Evolutionary conservation across 2,888 invertebrate species (phyloP).

Genomic region (Cerceris rybyensis): DNA sequence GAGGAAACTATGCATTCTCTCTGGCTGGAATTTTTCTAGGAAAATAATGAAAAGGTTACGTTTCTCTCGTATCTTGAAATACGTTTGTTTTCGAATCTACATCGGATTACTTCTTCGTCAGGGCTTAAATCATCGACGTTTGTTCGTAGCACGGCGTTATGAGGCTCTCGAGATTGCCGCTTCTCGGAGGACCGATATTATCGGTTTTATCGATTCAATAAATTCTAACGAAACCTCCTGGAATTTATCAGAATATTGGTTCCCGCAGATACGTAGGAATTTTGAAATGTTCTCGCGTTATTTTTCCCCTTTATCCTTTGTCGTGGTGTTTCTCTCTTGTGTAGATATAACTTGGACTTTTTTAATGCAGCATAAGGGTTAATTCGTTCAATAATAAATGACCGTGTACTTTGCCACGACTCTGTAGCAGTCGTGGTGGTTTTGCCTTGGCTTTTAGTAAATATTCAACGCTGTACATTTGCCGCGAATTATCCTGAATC

Average conservation of each 20-base stretch:
- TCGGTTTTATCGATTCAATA: slow-evolving; percentile 12
- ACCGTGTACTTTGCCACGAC: too few species aligned
- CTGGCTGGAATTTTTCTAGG: not conserved
- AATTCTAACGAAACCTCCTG: not conserved
- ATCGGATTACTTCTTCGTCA: not conserved
- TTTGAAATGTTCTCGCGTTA: not conserved
- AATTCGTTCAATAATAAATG: too few species aligned
- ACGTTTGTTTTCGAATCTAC: not conserved
- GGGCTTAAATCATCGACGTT: not conserved
- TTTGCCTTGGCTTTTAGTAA: too few species aligned
- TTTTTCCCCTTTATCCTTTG: too few species aligned
- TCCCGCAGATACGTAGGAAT: not conserved
- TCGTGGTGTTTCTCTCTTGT: too few species aligned
- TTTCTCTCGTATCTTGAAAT: not conserved
- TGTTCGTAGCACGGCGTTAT: not conserved
- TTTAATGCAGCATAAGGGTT: too few species aligned
- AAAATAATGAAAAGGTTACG: not conserved
- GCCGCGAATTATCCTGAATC: too few species aligned
- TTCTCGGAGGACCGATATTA: slow-evolving; percentile 2
- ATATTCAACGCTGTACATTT: too few species aligned
- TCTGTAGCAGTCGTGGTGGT: too few species aligned
- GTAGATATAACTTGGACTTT: too few species aligned
- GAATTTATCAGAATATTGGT: slow-evolving; percentile 6
- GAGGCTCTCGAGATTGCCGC: not conserved
- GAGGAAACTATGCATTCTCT: not conserved